Percentiles rank a stretch among this genome's conserved stretches.
Conservation (phyloP, 2,797 vertebrate genomes). For the Xenops minutus region DNA sequence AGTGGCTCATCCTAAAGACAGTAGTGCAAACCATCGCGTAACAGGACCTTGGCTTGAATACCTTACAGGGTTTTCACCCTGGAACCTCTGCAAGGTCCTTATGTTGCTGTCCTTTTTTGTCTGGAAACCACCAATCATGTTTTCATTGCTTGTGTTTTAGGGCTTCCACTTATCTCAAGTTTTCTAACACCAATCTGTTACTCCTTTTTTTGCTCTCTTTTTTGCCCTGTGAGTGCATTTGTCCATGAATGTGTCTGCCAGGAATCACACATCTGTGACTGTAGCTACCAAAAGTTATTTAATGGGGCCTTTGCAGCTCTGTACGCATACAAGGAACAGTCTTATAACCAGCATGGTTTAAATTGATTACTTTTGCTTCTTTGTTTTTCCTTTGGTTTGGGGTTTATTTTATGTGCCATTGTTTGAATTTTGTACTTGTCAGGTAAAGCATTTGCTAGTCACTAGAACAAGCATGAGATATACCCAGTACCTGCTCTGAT, state of each 20-base stretch:
- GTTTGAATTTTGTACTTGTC: not conserved
- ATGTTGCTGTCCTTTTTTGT: not conserved
- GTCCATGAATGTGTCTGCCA: rapidly evolving
- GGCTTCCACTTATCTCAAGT: not conserved
- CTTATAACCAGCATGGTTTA: rapidly evolving
- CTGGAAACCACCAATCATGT: rapidly evolving
- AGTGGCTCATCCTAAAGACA: not conserved
- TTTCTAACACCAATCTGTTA: not conserved
- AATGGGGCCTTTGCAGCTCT: not conserved
- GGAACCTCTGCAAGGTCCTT: not conserved
- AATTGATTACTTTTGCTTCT: not conserved
- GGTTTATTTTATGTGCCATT: rapidly evolving
- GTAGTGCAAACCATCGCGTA: not conserved
- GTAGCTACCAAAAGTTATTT: not conserved
- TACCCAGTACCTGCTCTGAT: rapidly evolving
- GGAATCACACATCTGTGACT: not conserved
- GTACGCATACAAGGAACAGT: not conserved
- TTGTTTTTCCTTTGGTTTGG: rapidly evolving
- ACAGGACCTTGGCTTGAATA: not conserved
- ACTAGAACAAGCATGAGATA: not conserved
- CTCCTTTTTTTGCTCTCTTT: not conserved
- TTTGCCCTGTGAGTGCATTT: not conserved
- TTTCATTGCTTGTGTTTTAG: not conserved
- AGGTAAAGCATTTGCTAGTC: not conserved
- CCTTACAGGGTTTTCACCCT: not conserved